Conservation (phyloP, 2,797 vertebrate genomes). For the Muscicapa striata region DNA sequence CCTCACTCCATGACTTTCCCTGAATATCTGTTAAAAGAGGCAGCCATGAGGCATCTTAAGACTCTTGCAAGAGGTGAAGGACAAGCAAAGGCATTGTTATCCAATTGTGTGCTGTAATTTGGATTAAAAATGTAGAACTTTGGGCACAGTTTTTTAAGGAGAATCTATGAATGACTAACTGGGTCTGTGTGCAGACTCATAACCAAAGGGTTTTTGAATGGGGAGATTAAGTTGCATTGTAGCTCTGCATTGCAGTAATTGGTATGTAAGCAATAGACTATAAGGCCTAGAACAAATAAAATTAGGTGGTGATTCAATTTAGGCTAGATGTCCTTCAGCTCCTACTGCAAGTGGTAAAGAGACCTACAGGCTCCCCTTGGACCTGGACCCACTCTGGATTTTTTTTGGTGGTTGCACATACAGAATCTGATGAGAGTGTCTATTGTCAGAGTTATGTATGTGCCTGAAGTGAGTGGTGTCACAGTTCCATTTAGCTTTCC, state of each 20-base stretch:
- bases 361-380: not conserved
- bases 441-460: not conserved
- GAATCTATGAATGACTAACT: not conserved
- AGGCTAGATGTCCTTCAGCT: not conserved
- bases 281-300: not conserved
- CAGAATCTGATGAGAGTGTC: not conserved
- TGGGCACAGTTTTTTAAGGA: not conserved
- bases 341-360: not conserved
- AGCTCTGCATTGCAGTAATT: not conserved
- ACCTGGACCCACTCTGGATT: not conserved
- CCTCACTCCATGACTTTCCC: not conserved
- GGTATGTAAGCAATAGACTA: not conserved
- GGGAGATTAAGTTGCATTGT: not conserved
- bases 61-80: not conserved
- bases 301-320: not conserved
- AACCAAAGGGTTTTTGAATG: not conserved
- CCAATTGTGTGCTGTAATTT: not conserved
- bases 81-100: not conserved
- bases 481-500: not conserved
- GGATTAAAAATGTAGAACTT: not conserved
- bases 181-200: not conserved
- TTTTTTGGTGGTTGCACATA: not conserved
- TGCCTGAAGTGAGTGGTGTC: not conserved
- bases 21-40: not conserved
- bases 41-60: not conserved